A percentile compares a stretch with the other conserved stretches of the same genome.
phyloP scores from a whole-genome alignment of 1,140 invertebrate species.

The Scaptomyza pallida region DNA sequence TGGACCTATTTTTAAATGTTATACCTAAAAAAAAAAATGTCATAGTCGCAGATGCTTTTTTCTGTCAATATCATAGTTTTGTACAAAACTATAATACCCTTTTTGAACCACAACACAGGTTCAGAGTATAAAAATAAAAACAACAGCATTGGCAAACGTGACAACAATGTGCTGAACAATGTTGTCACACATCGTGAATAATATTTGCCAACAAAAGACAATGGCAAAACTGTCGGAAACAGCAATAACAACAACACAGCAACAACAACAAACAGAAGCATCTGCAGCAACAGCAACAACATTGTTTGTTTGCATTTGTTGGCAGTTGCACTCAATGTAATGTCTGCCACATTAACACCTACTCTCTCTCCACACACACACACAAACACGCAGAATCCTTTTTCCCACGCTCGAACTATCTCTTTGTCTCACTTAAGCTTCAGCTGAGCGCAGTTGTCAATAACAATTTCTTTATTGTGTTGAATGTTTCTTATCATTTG shows the following conservation, averaged over 20 bases:
- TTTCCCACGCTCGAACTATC: not conserved
- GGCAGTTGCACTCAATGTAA: constrained; percentile 36
- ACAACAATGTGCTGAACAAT: constrained; percentile 18
- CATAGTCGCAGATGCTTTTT: too few relatives aligned
- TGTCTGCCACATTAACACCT: constrained; percentile 37
- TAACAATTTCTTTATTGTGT: constrained; percentile 31
- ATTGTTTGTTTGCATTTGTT: constrained; percentile 61
- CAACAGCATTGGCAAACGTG: constrained; percentile 8
- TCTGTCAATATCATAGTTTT: too few relatives aligned
- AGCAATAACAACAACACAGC: constrained; percentile 13
- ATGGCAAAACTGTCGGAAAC: constrained; percentile 35
- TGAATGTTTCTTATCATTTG: constrained; percentile 46
- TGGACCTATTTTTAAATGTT: too few relatives aligned
- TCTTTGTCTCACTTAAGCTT: not conserved
- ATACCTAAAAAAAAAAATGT: too few relatives aligned
- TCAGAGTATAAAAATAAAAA: not conserved
- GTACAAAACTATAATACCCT: too few relatives aligned
- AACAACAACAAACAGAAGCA: constrained; percentile 6
- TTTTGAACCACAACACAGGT: too few relatives aligned
- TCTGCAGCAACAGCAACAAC: constrained; percentile 6
- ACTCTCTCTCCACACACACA: not conserved
- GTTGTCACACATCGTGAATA: constrained; percentile 23
- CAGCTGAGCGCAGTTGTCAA: constrained; percentile 28
- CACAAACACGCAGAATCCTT: not conserved
- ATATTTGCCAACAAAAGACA: constrained; percentile 45